These are phyloP conservation scores for Aelia acuminata DNA, from an alignment of 2,888 invertebrate species.

Conservation along the genomic window DNA sequence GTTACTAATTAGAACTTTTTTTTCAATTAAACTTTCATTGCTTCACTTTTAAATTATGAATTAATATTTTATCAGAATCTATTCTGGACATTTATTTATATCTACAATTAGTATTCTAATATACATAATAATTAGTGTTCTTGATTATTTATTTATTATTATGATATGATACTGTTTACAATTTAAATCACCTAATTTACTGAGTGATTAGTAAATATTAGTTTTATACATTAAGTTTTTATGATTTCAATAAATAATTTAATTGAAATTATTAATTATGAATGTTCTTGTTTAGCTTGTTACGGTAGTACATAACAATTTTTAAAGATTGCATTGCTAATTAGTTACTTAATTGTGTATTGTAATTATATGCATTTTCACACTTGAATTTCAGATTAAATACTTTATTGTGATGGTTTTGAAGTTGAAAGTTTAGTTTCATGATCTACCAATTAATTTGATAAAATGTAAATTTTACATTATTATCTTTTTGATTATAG, in stretches of 20 bases:
- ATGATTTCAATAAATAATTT: background rate
- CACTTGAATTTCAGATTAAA: background rate
- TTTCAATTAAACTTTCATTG: background rate
- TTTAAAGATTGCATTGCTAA: background rate
- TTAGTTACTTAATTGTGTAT: background rate
- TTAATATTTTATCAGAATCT: background rate
- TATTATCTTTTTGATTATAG: too few species aligned
- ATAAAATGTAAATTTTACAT: too few species aligned
- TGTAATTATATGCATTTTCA: too few species aligned
- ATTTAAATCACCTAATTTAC: background rate
- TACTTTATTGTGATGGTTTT: background rate
- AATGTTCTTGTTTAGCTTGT: background rate
- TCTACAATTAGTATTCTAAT: too few species aligned
- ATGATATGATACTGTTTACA: background rate
- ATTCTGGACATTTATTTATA: background rate
- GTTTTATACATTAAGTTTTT: background rate
- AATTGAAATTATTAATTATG: too few species aligned
- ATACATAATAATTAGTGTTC: too few species aligned
- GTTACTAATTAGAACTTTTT: background rate
- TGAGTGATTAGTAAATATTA: conserved; percentile 29
- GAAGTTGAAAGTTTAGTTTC: background rate
- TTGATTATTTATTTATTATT: background rate
- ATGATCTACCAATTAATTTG: background rate
- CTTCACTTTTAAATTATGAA: background rate
- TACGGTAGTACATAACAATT: background rate